phyloP scores from a whole-genome alignment of 2,113 vertebrate genomes.

The Chaetorhynchus papuensis region DNA sequence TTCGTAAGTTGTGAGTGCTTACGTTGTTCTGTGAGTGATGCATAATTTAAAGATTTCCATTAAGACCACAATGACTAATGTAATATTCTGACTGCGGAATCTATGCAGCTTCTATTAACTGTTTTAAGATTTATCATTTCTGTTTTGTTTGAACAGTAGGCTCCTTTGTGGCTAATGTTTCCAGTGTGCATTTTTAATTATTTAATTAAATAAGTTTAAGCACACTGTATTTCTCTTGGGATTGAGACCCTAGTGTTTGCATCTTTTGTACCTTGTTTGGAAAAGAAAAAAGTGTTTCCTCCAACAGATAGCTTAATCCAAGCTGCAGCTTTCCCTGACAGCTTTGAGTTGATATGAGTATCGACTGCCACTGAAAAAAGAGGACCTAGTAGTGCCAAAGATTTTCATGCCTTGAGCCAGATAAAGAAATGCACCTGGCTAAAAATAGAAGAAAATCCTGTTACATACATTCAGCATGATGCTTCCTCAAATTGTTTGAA shows the following conservation, averaged over 20 bases:
- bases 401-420: neutral
- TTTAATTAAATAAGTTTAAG: neutral
- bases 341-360: neutral
- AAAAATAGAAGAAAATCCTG: neutral
- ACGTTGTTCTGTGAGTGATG: neutral
- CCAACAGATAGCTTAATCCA: neutral
- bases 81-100: neutral
- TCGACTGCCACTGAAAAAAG: neutral
- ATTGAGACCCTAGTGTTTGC: neutral
- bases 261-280: neutral
- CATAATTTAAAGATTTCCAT: slow-evolving; percentile 35
- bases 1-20: neutral
- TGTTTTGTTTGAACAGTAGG: neutral
- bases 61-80: neutral
- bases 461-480: neutral
- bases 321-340: neutral
- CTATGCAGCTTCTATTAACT: neutral
- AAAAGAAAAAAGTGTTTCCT: neutral
- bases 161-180: neutral
- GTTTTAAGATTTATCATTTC: neutral
- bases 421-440: neutral
- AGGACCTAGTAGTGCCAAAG: neutral
- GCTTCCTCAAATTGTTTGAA: neutral
- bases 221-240: neutral
- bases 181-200: neutral